phyloP scores from a whole-genome alignment of 2,888 invertebrate species.

The Abscondita cerata region DNA sequence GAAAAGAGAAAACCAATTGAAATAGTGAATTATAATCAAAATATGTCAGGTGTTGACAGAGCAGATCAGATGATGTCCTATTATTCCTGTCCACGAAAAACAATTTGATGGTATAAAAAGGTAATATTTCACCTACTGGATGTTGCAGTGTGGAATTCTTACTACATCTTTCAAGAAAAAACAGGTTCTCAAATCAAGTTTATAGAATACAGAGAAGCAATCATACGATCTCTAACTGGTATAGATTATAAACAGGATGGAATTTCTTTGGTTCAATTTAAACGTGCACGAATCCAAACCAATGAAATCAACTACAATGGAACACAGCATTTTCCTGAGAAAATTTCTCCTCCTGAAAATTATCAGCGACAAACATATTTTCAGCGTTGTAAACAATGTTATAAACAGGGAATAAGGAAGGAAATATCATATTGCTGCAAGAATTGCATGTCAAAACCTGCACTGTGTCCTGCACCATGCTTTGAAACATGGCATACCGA shows the following conservation, averaged over 20 bases:
- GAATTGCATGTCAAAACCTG: too few species aligned
- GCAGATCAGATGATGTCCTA: constrained; percentile 47
- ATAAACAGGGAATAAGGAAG: constrained; percentile 17
- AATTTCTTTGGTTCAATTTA: background rate
- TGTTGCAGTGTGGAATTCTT: constrained; percentile 45
- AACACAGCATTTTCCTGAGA: constrained; percentile 3
- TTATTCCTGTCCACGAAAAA: constrained; percentile 47
- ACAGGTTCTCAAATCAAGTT: background rate
- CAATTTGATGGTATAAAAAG: constrained; percentile 49
- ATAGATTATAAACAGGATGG: background rate
- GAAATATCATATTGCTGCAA: constrained; percentile 23
- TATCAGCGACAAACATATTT: constrained; percentile 23
- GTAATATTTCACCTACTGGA: constrained; percentile 47
- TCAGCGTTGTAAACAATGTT: constrained; percentile 23
- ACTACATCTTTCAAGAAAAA: constrained; percentile 22
- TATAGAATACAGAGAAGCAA: background rate
- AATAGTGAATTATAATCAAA: constrained; percentile 32
- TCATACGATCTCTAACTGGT: background rate
- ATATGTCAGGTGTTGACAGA: constrained; percentile 41
- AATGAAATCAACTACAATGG: too few species aligned
- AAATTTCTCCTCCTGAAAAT: constrained; percentile 25
- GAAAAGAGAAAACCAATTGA: constrained; percentile 31
- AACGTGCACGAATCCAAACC: too few species aligned
- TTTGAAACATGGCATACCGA: too few species aligned
- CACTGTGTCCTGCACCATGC: too few species aligned